Percentiles rank a stretch among this genome's conserved stretches.
Conservation (phyloP, 2,888 invertebrate species). For the Agonopterix alstromeriana region DNA sequence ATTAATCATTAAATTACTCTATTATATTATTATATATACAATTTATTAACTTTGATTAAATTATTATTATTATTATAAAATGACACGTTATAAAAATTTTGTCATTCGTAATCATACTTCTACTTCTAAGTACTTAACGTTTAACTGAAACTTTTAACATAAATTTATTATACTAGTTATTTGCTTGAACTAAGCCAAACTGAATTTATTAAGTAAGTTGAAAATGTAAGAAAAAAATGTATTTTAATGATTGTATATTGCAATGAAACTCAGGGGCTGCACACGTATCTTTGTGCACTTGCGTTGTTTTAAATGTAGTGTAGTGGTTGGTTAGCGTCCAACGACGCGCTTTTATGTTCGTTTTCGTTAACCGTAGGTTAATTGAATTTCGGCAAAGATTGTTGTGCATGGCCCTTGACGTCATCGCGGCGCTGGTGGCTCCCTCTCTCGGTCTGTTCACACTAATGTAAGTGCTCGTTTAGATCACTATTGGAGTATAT, state of each 20-base stretch:
- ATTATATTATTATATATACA: conserved; percentile 78
- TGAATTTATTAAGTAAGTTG: conserved; percentile 78
- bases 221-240: conserved; percentile 73
- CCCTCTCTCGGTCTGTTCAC: conserved; percentile 52
- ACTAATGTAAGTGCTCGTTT: conserved; percentile 59
- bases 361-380: conserved; percentile 19
- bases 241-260: conserved; percentile 75
- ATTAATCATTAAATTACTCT: conserved; percentile 78
- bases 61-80: conserved; percentile 76
- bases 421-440: conserved; percentile 62
- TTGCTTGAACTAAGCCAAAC: conserved; percentile 77
- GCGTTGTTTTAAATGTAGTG: conserved; percentile 19
- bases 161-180: conserved; percentile 77
- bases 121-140: conserved; percentile 74
- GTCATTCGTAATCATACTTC: conserved; percentile 78
- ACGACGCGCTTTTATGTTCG: conserved; percentile 14
- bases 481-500: conserved; percentile 63
- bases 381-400: conserved; percentile 4
- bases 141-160: conserved; percentile 75
- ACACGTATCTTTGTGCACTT: conserved; percentile 25
- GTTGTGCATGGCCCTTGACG: conserved; percentile 16
- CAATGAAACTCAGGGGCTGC: conserved; percentile 39
- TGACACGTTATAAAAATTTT: conserved; percentile 76
- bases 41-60: conserved; percentile 77
- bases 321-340: conserved; percentile 11